Evolutionary conservation across 2,888 invertebrate species (phyloP).

Genomic region (Himalopsyche anomala): DNA sequence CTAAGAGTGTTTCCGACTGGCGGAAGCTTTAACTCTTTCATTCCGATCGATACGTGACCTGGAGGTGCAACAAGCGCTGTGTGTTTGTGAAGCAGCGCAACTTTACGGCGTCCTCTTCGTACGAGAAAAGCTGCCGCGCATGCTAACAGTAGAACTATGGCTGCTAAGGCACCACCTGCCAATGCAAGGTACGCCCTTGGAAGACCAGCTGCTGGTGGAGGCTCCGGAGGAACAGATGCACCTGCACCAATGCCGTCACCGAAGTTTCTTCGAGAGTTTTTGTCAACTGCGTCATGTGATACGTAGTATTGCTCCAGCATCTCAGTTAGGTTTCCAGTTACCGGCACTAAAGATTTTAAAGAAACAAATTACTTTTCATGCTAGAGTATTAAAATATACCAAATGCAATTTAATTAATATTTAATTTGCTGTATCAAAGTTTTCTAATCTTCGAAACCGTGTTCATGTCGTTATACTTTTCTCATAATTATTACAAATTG

Average conservation of each 20-base stretch:
- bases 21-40: slow-evolving; percentile 78
- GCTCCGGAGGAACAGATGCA: slow-evolving; percentile 73
- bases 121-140: slow-evolving; percentile 82
- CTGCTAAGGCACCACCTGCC: slow-evolving; percentile 82
- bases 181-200: slow-evolving; percentile 80
- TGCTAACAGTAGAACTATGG: slow-evolving; percentile 80
- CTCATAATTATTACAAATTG: background rate
- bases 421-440: too few species aligned
- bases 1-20: slow-evolving; percentile 76
- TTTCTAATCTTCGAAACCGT: background rate
- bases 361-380: background rate
- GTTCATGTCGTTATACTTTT: background rate
- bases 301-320: slow-evolving; percentile 81
- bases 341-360: slow-evolving; percentile 71
- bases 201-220: slow-evolving; percentile 77
- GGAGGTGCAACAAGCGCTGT: slow-evolving; percentile 78
- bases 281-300: slow-evolving; percentile 76
- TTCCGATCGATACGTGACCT: slow-evolving; percentile 73
- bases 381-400: too few species aligned
- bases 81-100: slow-evolving; percentile 80
- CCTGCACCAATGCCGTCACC: slow-evolving; percentile 67
- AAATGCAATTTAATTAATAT: too few species aligned
- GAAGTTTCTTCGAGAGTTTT: slow-evolving; percentile 67
- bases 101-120: slow-evolving; percentile 79
- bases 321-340: slow-evolving; percentile 79